Evolutionary conservation across 2,797 vertebrate genomes (phyloP).

Genomic region (Notolabrus celidotus): DNA sequence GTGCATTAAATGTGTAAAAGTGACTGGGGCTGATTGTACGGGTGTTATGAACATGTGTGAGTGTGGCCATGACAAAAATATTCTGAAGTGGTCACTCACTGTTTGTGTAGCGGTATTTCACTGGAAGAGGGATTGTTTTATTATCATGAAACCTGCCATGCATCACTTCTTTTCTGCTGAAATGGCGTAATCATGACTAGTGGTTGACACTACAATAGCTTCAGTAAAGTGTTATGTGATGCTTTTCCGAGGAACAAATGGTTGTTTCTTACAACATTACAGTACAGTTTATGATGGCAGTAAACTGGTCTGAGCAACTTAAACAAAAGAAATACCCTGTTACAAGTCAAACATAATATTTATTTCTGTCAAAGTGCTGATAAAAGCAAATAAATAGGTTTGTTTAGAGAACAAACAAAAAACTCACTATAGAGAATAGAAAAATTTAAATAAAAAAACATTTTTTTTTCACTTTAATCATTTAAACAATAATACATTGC

Average conservation of each 20-base stretch:
- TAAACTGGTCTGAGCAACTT: too few species aligned
- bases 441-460: too few species aligned
- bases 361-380: too few species aligned
- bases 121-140: constrained; percentile 36
- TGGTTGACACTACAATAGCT: background rate
- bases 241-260: constrained; percentile 13
- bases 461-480: too few species aligned
- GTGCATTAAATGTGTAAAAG: constrained; percentile 19
- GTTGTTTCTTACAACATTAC: too few species aligned
- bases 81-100: constrained; percentile 4
- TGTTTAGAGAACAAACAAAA: too few species aligned
- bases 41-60: background rate
- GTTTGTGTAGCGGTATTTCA: constrained; percentile 12
- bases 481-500: too few species aligned
- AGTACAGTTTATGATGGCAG: too few species aligned
- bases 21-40: constrained; percentile 10
- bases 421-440: too few species aligned
- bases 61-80: background rate
- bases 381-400: too few species aligned
- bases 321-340: too few species aligned
- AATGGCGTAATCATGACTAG: constrained; percentile 9
- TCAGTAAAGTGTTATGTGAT: background rate
- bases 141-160: background rate
- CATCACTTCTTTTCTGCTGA: constrained; percentile 34
- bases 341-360: too few species aligned